Percentiles rank a stretch among this genome's conserved stretches.
Evolutionary conservation across 2,113 vertebrate species (phyloP).

Genomic region (Chauna torquata): DNA sequence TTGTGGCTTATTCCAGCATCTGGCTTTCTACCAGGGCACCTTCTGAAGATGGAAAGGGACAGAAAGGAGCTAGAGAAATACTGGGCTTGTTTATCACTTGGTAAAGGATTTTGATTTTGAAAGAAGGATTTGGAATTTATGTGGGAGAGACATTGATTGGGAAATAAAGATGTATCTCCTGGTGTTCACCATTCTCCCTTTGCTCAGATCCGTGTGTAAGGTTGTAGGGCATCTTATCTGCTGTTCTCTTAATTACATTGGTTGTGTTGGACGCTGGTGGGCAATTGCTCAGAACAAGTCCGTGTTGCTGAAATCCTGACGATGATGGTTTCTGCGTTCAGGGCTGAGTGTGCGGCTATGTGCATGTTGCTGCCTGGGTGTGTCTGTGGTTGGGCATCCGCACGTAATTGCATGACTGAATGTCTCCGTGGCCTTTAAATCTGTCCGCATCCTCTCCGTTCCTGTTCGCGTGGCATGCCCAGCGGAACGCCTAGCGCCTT

Average conservation of each 20-base stretch:
- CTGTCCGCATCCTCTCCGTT: rapidly evolving
- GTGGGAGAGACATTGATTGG: background rate
- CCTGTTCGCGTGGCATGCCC: rapidly evolving
- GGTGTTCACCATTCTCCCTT: background rate
- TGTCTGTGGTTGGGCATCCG: background rate
- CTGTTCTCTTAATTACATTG: background rate
- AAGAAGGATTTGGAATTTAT: background rate
- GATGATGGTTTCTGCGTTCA: background rate
- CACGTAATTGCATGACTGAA: rapidly evolving
- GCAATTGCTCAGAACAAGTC: background rate
- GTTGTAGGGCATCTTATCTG: background rate
- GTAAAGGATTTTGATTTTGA: constrained; percentile 17
- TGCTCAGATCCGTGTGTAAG: background rate
- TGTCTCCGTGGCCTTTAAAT: rapidly evolving
- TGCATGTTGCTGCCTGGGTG: background rate
- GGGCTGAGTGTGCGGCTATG: background rate
- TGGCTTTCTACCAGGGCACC: background rate
- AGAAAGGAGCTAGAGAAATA: background rate
- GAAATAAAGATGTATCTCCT: background rate
- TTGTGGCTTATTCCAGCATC: constrained; percentile 5
- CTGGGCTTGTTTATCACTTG: constrained; percentile 23
- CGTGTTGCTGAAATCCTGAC: background rate
- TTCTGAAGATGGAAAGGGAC: background rate
- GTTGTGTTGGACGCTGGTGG: background rate
- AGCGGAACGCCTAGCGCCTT: rapidly evolving